Base-by-base conservation (phyloP, 2,113 vertebrate species). In the Anas platyrhynchos region DNA sequence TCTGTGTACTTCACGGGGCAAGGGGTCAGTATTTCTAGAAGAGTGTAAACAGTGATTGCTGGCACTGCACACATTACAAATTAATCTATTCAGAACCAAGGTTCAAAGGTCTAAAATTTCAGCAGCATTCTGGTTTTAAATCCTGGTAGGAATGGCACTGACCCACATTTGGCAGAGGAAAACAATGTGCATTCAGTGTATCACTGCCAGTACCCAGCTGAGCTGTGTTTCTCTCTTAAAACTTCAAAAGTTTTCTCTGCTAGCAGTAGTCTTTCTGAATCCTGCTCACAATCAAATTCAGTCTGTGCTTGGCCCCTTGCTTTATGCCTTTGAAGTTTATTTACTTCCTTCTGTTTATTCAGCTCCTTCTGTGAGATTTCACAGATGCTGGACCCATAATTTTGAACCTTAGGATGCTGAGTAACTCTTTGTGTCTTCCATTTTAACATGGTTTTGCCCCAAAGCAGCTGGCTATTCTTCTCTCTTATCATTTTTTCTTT, bases 151-250 rank as follows among this genome's bases (percentile, higher is more conserved):
- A 80, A 63, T n/a, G 48, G 92, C 61, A 34, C 2, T 32, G 76
- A 9, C 81, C 46, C 7, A 3, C 0, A 23, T 21, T 17, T 59
- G 83, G 79, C 81, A 76, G 29, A 75, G 36, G 25, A 46, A 5
- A 23, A 6, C 31, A 4, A 12, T 1, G 50, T 5, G 7, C 41
- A 4, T 74, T 11, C 52, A 12, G 1, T 4, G 25, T 16, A 3
- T 5, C 3, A n/a, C 67, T 92, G 78, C 27, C 62, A 66, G 32
- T 7, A n/a, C 20, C 38, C 69, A 17, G 41, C 65, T 23, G 27
- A 72, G 86, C 72, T 62, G 55, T 1, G 2, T 8, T 58, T 79
- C 59, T 52, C 63, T 72, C 41, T 31, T 4, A 18, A 15, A 52
- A 6, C 78, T 52, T 22, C 69, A 38, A 2, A 55, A 48, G 14